Evolutionary conservation across 2,113 vertebrate genomes (phyloP).

Genomic region (Chiloscyllium plagiosum): DNA sequence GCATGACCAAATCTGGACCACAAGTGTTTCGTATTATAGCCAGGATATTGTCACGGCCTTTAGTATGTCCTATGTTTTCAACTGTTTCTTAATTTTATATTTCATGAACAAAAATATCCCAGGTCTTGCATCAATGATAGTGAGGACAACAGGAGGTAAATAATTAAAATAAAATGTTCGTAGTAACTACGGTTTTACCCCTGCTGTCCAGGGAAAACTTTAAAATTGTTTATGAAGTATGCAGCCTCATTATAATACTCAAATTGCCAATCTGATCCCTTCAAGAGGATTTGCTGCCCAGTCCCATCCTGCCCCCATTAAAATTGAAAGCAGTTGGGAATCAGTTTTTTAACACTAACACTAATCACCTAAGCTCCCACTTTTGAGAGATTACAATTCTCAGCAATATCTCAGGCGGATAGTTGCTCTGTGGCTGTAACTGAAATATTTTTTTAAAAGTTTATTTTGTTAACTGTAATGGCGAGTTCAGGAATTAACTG

Average conservation of each 20-base stretch:
- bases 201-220: neutral
- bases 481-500: neutral
- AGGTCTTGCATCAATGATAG: too few species aligned
- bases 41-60: too few species aligned
- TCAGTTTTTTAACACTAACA: neutral
- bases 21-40: too few species aligned
- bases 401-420: neutral
- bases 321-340: neutral
- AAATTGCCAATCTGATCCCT: neutral
- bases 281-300: neutral
- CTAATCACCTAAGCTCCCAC: neutral
- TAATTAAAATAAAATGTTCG: too few species aligned
- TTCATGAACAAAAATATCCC: too few species aligned
- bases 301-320: neutral
- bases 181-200: too few species aligned
- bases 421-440: neutral
- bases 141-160: too few species aligned
- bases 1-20: too few species aligned
- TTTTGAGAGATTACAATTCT: neutral
- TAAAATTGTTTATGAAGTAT: neutral
- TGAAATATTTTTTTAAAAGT: neutral
- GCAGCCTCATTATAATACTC: neutral
- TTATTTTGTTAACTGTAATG: neutral
- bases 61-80: too few species aligned
- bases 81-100: too few species aligned